These are phyloP conservation scores for Trichopoda pennipes DNA, from an alignment of 2,888 invertebrate genomes.

Conservation along the genomic window DNA sequence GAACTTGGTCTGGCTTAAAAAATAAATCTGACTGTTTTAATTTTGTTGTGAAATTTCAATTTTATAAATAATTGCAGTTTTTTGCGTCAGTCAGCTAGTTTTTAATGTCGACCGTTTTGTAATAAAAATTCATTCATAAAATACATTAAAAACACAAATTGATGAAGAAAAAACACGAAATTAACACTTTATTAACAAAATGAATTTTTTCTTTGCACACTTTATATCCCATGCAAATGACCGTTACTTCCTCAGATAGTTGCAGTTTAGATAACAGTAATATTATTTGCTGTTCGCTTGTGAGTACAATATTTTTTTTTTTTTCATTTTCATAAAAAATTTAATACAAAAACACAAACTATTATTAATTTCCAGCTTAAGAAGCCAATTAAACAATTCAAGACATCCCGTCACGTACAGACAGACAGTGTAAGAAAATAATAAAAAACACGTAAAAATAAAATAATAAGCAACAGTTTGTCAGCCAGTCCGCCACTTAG, in stretches of 20 bases:
- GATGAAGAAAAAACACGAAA: constrained; percentile 1
- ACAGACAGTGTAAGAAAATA: constrained; percentile 43
- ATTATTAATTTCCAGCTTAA: constrained; percentile 76
- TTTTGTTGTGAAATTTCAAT: neutral
- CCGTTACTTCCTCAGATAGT: constrained; percentile 71
- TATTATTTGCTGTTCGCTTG: constrained; percentile 61
- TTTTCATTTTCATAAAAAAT: constrained; percentile 12
- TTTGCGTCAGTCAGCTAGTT: neutral
- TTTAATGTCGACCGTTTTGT: neutral
- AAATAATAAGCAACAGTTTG: constrained; percentile 9
- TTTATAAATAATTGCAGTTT: neutral
- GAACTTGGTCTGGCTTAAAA: too few species aligned
- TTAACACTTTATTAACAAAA: constrained; percentile 36
- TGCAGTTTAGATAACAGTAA: constrained; percentile 65
- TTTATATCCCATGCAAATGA: constrained; percentile 66
- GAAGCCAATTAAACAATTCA: constrained; percentile 76
- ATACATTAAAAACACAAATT: constrained; percentile 1
- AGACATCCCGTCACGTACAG: constrained; percentile 79
- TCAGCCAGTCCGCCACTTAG: neutral
- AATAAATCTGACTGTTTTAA: too few species aligned
- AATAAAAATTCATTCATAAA: constrained; percentile 44
- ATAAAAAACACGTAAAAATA: constrained; percentile 30
- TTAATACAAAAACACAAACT: constrained; percentile 57
- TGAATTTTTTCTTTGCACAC: constrained; percentile 42
- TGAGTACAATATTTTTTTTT: constrained; percentile 45